Conservation (phyloP, 1,140 invertebrate species). For the Ips typographus region DNA sequence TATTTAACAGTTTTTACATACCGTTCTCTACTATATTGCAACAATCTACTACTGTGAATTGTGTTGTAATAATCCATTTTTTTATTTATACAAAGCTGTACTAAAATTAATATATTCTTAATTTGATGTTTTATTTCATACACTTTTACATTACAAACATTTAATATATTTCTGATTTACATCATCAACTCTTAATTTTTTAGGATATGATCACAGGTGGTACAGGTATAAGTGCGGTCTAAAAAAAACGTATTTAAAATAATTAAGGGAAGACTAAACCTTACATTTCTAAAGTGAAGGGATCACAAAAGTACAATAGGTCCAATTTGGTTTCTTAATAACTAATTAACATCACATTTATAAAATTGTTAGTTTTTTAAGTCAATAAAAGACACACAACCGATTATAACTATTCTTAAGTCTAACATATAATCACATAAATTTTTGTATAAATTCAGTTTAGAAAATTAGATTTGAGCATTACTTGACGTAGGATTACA, state of each 20-base stretch:
- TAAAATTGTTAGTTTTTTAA: too few species aligned
- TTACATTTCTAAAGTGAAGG: not conserved
- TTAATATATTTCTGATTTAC: not conserved
- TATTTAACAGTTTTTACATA: constrained; percentile 25
- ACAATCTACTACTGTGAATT: constrained; percentile 29
- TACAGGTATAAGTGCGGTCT: constrained; percentile 7
- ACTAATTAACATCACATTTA: too few species aligned
- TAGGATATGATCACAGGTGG: too few species aligned
- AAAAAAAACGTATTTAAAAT: not conserved
- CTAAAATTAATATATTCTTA: constrained; percentile 36
- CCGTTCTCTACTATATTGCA: constrained; percentile 19
- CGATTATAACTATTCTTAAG: too few species aligned
- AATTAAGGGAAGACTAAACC: not conserved
- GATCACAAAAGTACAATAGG: too few species aligned
- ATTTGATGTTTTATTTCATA: constrained; percentile 1
- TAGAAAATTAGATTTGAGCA: too few species aligned
- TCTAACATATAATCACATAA: too few species aligned
- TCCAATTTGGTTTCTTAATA: too few species aligned
- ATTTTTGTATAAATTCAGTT: too few species aligned
- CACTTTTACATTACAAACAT: not conserved
- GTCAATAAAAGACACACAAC: too few species aligned
- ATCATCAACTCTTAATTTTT: not conserved
- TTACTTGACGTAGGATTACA: too few species aligned
- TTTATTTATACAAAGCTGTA: constrained; percentile 25
- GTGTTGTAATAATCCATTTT: constrained; percentile 28